Evolutionary conservation across 2,797 vertebrate species (phyloP).

Genomic region (Scleropages formosus): DNA sequence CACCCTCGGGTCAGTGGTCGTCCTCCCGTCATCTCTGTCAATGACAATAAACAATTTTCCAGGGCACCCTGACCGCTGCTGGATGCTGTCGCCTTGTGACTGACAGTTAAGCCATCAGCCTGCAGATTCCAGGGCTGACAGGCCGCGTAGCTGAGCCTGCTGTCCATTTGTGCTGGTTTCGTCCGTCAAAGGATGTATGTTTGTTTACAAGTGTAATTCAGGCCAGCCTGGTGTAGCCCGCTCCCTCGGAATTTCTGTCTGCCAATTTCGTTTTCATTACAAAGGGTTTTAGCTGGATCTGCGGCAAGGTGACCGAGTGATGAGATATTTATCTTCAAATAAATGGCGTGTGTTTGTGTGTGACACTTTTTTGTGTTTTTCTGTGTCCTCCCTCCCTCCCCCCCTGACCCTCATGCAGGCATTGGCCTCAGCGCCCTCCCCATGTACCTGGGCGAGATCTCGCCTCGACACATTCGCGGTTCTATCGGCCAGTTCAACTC

Average conservation of each 20-base stretch:
- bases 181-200: background rate
- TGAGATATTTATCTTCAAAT: background rate
- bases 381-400: background rate
- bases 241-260: background rate
- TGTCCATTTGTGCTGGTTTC: background rate
- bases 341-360: no score
- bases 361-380: no score
- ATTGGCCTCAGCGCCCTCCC: constrained; percentile 86
- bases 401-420: constrained; percentile 58
- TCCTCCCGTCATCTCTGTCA: background rate
- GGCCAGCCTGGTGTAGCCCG: background rate
- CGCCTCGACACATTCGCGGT: constrained; percentile 83
- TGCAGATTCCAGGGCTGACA: background rate
- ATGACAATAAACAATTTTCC: background rate
- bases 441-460: constrained; percentile 94
- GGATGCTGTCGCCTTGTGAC: no score
- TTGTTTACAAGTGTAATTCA: no score
- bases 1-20: background rate
- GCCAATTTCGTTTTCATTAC: no score
- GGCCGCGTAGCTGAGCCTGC: background rate
- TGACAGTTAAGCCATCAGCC: no score
- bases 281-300: no score
- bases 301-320: background rate
- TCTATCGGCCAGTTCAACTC: constrained; percentile 87
- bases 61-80: background rate